Conservation (phyloP, 2,888 invertebrate species). For the Cantharis flavilabris region DNA sequence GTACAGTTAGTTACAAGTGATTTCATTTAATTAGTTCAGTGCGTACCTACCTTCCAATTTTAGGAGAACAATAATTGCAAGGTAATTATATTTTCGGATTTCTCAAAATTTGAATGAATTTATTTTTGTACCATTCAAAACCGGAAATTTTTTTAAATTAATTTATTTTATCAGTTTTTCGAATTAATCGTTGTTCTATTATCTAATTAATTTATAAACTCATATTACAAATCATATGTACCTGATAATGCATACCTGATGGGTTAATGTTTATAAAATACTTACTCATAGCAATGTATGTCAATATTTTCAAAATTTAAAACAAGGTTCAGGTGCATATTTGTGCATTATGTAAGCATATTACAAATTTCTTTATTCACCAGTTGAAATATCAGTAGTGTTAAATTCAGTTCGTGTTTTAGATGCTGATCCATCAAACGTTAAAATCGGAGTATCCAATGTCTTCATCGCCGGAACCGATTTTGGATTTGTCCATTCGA, state of each 20-base stretch:
- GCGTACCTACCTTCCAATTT: not conserved
- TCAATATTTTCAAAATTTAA: slow-evolving; percentile 4
- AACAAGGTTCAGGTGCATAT: not conserved
- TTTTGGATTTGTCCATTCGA: slow-evolving; percentile 44
- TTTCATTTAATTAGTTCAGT: not conserved
- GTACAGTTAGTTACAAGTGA: not conserved
- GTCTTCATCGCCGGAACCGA: slow-evolving; percentile 18
- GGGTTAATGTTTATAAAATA: not conserved
- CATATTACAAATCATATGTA: not conserved
- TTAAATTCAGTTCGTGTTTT: slow-evolving; percentile 12
- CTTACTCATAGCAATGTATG: not conserved
- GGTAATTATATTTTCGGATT: not conserved
- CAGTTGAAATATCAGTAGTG: not conserved
- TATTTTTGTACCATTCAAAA: not conserved
- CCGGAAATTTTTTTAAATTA: too few species aligned
- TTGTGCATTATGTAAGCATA: not conserved
- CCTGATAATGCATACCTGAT: not conserved
- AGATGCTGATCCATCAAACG: slow-evolving; percentile 25
- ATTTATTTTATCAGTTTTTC: too few species aligned
- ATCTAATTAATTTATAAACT: not conserved
- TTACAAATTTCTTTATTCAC: slow-evolving; percentile 1
- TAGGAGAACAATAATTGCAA: not conserved
- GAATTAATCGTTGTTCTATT: not conserved
- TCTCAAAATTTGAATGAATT: not conserved
- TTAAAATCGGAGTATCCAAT: not conserved